These are phyloP conservation scores for Onychorhynchus coronatus DNA, from an alignment of 2,113 vertebrate species.

Conservation along the genomic window DNA sequence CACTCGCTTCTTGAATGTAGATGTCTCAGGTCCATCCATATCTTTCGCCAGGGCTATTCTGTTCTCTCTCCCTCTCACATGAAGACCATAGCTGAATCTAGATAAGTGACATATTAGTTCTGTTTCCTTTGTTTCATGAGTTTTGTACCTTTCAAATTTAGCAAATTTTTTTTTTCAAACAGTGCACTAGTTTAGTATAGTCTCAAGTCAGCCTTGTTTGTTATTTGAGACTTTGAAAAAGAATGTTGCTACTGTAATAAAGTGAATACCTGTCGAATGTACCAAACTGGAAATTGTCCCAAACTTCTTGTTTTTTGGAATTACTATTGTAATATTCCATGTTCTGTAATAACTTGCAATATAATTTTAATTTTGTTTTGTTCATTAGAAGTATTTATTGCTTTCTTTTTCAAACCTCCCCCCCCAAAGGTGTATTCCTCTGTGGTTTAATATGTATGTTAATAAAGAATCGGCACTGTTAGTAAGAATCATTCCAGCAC, in stretches of 20 bases:
- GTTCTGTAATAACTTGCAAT: conserved; percentile 32
- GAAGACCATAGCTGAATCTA: neutral
- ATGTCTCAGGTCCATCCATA: neutral
- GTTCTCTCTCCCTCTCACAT: neutral
- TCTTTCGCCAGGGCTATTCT: neutral
- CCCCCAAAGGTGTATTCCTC: neutral
- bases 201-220: neutral
- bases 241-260: neutral
- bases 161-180: neutral
- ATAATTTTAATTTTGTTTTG: conserved; percentile 44
- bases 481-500: neutral
- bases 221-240: neutral
- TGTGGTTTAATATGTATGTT: conserved; percentile 1
- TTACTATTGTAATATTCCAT: conserved; percentile 14
- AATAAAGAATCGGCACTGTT: neutral
- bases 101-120: neutral
- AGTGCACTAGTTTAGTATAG: neutral
- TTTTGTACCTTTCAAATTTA: neutral
- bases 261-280: neutral
- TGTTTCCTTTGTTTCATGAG: neutral
- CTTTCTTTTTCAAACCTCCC: conserved; percentile 32
- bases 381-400: conserved; percentile 13
- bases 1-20: neutral
- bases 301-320: neutral
- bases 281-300: conserved; percentile 1